These are phyloP conservation scores for Megalurothrips usitatus DNA, from an alignment of 2,888 invertebrate genomes.

Conservation along the genomic window DNA sequence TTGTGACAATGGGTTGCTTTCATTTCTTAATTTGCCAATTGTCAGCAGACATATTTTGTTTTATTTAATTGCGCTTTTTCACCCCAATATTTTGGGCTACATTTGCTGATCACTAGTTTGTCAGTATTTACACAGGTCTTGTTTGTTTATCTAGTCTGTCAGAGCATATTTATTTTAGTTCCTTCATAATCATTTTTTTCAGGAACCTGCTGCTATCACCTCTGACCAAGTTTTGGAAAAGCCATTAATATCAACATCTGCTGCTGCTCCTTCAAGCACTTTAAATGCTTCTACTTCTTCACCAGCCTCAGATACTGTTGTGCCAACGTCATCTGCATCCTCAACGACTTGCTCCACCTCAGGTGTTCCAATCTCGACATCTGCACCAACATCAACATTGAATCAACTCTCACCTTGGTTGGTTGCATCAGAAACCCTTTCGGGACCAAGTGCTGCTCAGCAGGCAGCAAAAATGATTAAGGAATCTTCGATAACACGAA, in stretches of 20 bases:
- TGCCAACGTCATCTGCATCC: conserved; percentile 32
- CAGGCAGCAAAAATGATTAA: conserved; percentile 51
- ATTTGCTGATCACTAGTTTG: not conserved
- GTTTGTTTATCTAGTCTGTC: not conserved
- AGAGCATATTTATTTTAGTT: not conserved
- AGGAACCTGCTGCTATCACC: not conserved
- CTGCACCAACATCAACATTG: conserved; percentile 56
- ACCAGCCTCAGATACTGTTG: conserved; percentile 5
- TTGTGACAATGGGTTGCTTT: no score
- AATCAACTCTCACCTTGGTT: conserved; percentile 77
- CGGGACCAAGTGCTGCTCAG: conserved; percentile 56
- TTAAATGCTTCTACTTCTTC: not conserved
- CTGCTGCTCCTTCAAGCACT: conserved; percentile 1
- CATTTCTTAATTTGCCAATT: no score
- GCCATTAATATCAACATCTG: not conserved
- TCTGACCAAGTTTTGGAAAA: not conserved
- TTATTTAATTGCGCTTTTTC: not conserved
- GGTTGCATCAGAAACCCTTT: conserved; percentile 65
- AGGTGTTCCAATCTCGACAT: conserved; percentile 50
- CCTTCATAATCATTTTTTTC: not conserved
- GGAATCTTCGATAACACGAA: conserved; percentile 58
- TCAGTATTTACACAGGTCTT: not conserved
- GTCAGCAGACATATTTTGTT: not conserved
- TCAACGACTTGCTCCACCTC: conserved; percentile 33
- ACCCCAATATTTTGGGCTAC: not conserved